Conservation (phyloP, 2,113 vertebrate genomes). For the Halcyon senegalensis region DNA sequence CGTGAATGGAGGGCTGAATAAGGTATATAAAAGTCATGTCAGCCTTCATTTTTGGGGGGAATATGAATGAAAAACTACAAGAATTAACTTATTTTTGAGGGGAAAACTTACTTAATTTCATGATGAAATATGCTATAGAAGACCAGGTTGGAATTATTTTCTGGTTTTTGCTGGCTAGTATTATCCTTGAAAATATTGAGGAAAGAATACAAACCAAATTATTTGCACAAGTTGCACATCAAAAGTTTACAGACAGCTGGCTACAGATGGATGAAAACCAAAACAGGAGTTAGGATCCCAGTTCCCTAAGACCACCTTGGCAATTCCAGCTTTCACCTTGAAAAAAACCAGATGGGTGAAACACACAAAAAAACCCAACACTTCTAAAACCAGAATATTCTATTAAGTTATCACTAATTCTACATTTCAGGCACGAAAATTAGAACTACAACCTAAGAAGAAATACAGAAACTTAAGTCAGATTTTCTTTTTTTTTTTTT, state of each 20-base stretch:
- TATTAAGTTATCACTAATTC: not conserved
- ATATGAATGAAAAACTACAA: not conserved
- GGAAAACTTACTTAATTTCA: not conserved
- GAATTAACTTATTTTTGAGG: not conserved
- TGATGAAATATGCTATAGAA: not conserved
- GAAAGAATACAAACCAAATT: not conserved
- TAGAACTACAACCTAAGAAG: not conserved
- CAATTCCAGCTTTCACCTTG: not conserved
- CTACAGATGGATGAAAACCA: not conserved
- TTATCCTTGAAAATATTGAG: not conserved
- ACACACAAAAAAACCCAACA: not conserved
- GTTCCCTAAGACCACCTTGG: not conserved
- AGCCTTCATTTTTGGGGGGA: not conserved
- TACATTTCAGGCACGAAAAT: not conserved
- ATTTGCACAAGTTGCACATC: not conserved
- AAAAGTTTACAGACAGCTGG: not conserved
- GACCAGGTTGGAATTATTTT: not conserved
- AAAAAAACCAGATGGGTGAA: not conserved
- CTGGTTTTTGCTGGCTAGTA: not conserved
- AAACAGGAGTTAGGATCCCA: not conserved
- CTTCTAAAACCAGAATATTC: not conserved
- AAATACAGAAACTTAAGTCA: conserved; percentile 16
- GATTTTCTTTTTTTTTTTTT: conserved; percentile 14
- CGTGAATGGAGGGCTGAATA: not conserved
- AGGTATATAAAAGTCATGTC: not conserved